Percentiles rank a stretch among this genome's conserved stretches.
Conservation (phyloP, 1,140 invertebrate genomes). For the Gryon sp. region DNA sequence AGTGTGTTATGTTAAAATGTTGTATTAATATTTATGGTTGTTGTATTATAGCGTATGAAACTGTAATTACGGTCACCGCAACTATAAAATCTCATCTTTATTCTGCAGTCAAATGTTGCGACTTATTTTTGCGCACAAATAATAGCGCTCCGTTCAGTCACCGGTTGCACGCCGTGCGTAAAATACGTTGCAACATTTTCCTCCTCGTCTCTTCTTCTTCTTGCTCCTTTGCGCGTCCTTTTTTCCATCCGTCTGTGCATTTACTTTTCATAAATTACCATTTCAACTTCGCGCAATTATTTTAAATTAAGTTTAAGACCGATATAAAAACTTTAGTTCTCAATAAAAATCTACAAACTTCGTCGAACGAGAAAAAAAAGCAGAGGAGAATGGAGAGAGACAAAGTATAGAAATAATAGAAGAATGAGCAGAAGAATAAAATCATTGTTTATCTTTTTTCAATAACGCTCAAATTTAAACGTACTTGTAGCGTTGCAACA, state of each 20-base stretch:
- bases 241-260: slow-evolving; percentile 7
- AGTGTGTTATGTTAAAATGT: slow-evolving; percentile 43
- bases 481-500: slow-evolving; percentile 33
- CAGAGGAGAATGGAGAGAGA: background rate
- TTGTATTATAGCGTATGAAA: slow-evolving; percentile 54
- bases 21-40: slow-evolving; percentile 60
- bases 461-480: slow-evolving; percentile 42
- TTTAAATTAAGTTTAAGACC: slow-evolving; percentile 40
- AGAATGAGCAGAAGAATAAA: background rate
- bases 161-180: slow-evolving; percentile 30
- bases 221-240: background rate
- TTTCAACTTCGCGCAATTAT: slow-evolving; percentile 33
- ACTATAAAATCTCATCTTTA: slow-evolving; percentile 57
- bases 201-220: slow-evolving; percentile 10
- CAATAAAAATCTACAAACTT: slow-evolving; percentile 39
- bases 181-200: slow-evolving; percentile 39
- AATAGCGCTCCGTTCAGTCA: slow-evolving; percentile 33
- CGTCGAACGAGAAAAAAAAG: background rate
- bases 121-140: slow-evolving; percentile 47
- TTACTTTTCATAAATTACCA: slow-evolving; percentile 44
- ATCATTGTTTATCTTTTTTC: slow-evolving; percentile 42
- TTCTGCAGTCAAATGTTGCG: slow-evolving; percentile 41
- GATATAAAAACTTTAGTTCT: slow-evolving; percentile 26
- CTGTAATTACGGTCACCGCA: slow-evolving; percentile 52
- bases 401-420: too few relatives aligned